phyloP scores from a whole-genome alignment of 2,888 invertebrate genomes.

The Thera obeliscata region DNA sequence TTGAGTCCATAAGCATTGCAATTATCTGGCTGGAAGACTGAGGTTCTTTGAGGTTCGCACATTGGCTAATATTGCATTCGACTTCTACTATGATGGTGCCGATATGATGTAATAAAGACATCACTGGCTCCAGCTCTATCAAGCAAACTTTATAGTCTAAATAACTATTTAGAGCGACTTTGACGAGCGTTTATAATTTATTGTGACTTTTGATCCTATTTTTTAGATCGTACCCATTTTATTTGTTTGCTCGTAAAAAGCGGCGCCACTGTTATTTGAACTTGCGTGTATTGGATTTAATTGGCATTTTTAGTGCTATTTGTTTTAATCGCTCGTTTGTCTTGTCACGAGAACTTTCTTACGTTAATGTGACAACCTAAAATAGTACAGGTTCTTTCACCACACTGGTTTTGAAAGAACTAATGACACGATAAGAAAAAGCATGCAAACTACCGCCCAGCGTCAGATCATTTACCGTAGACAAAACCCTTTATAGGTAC shows the following conservation, averaged over 20 bases:
- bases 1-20: too few relatives aligned
- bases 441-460: too few relatives aligned
- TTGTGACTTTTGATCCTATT: conserved; percentile 70
- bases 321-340: neutral
- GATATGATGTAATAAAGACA: conserved; percentile 5
- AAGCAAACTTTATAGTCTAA: conserved; percentile 34
- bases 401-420: too few relatives aligned
- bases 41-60: neutral
- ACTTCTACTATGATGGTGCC: too few relatives aligned
- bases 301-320: conserved; percentile 23
- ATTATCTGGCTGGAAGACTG: too few relatives aligned
- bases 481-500: too few relatives aligned
- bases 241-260: conserved; percentile 56
- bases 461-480: too few relatives aligned
- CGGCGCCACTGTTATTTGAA: conserved; percentile 53
- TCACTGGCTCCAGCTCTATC: conserved; percentile 10
- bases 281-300: conserved; percentile 22
- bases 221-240: conserved; percentile 62
- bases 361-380: neutral
- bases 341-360: conserved; percentile 4
- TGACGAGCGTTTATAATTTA: conserved; percentile 70
- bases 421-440: too few relatives aligned
- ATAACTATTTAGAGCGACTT: conserved; percentile 66
- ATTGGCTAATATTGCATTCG: neutral
- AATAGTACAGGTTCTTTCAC: too few relatives aligned